Evolutionary conservation across 2,797 vertebrate genomes (phyloP).

Genomic region (Lerista edwardsae): DNA sequence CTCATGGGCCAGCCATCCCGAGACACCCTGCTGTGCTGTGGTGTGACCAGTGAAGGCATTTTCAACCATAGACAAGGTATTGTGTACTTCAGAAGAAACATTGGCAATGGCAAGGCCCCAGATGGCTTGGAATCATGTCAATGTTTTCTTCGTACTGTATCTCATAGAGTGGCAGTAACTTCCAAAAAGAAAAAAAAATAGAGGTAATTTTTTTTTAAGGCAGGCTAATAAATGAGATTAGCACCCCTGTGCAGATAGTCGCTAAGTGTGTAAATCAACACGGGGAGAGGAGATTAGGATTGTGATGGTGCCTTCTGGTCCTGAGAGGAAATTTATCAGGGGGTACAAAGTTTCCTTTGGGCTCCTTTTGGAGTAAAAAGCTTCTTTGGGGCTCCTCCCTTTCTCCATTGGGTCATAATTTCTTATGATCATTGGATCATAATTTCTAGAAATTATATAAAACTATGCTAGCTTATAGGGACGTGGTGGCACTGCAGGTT

Average conservation of each 20-base stretch:
- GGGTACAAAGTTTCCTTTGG: too few species aligned
- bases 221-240: neutral
- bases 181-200: neutral
- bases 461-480: too few species aligned
- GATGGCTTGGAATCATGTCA: conserved; percentile 46
- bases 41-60: conserved; percentile 56
- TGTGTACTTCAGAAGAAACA: conserved; percentile 28
- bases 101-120: conserved; percentile 11
- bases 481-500: too few species aligned
- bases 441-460: too few species aligned
- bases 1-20: conserved; percentile 49
- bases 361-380: too few species aligned
- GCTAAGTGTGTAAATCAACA: neutral
- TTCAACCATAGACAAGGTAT: conserved; percentile 59
- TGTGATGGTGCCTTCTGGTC: neutral
- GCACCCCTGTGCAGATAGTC: neutral
- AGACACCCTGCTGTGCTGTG: conserved; percentile 41
- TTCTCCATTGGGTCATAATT: too few species aligned
- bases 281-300: neutral
- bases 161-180: conserved; percentile 15
- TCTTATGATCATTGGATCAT: too few species aligned
- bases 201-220: neutral
- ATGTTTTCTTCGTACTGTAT: conserved; percentile 35
- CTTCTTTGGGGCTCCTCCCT: too few species aligned
- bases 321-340: too few species aligned